Percentiles rank a stretch among this genome's conserved stretches.
These are phyloP conservation scores for Acrossocheilus wenchowensis DNA, from an alignment of 2,797 vertebrate genomes.

Conservation along the genomic window DNA sequence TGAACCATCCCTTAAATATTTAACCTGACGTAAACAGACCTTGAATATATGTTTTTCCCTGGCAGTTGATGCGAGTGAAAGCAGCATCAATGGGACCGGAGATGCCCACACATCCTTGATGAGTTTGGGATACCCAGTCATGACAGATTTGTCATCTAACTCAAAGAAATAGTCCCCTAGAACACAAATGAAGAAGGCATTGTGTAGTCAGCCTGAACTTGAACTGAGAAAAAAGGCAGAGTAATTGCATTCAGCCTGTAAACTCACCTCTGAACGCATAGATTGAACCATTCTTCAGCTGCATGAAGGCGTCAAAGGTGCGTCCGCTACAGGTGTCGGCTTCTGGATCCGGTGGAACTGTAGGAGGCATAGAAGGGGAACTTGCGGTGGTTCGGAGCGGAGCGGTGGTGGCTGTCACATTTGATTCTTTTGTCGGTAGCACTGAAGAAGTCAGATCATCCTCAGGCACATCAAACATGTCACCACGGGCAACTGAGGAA, in stretches of 20 bases:
- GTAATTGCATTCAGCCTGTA: background rate
- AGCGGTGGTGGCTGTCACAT: background rate
- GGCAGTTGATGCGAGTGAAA: conserved; percentile 96
- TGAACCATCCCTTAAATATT: background rate
- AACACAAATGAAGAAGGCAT: background rate
- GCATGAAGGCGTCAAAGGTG: conserved; percentile 90
- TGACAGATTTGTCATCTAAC: conserved; percentile 83
- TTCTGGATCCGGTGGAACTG: conserved; percentile 47
- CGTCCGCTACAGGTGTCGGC: conserved; percentile 82
- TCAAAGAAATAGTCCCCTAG: conserved; percentile 92
- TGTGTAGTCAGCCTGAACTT: background rate
- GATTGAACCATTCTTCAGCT: conserved; percentile 92
- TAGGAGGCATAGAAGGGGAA: background rate
- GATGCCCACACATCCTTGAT: conserved; percentile 91
- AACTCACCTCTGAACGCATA: conserved; percentile 91
- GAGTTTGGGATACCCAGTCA: conserved; percentile 90
- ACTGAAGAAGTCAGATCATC: conserved; percentile 47
- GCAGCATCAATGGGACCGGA: conserved; percentile 90
- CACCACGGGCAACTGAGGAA: conserved; percentile 83
- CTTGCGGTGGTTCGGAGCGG: background rate
- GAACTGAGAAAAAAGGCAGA: background rate
- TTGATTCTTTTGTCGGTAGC: background rate
- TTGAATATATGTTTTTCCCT: conserved; percentile 97
- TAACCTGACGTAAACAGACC: conserved; percentile 71
- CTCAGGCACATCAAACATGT: conserved; percentile 82